A percentile compares a stretch with the other conserved stretches of the same genome.
These are phyloP conservation scores for Lissocephala sabroskyi DNA, from an alignment of 2,888 invertebrate species.

Conservation along the genomic window DNA sequence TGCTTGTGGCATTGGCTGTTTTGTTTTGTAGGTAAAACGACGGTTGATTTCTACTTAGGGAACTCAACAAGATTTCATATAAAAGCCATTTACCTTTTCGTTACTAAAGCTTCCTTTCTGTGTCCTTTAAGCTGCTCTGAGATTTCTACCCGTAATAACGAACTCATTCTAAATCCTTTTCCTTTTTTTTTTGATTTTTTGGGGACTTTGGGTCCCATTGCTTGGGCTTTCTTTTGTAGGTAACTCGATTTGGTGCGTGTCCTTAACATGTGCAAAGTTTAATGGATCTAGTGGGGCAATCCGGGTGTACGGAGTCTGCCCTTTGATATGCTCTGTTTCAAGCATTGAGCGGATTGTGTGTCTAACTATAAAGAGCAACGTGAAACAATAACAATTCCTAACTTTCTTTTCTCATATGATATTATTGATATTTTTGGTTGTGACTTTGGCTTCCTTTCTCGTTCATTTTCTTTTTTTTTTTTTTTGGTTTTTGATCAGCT, in stretches of 20 bases:
- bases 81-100: too few species aligned
- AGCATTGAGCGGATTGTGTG: conserved; percentile 12
- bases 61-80: too few species aligned
- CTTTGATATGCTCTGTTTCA: conserved; percentile 24
- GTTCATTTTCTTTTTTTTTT: conserved; percentile 18
- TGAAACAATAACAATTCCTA: conserved; percentile 40
- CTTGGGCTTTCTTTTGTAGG: too few species aligned
- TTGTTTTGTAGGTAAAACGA: background rate
- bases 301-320: conserved; percentile 4
- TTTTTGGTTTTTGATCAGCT: conserved; percentile 43
- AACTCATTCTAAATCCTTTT: conserved; percentile 5
- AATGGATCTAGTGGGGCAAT: too few species aligned
- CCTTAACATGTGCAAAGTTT: conserved; percentile 22
- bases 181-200: conserved; percentile 7
- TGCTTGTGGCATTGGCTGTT: background rate
- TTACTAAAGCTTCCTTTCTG: too few species aligned
- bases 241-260: conserved; percentile 12
- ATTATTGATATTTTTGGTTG: conserved; percentile 73
- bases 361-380: conserved; percentile 15
- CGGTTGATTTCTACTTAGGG: background rate
- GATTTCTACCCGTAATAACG: conserved; percentile 20
- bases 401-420: conserved; percentile 69
- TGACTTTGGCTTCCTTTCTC: conserved; percentile 22
- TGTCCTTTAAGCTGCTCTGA: too few species aligned
- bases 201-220: too few species aligned